Conservation (phyloP, 2,888 invertebrate genomes). For the Pyrrhosoma nymphula region DNA sequence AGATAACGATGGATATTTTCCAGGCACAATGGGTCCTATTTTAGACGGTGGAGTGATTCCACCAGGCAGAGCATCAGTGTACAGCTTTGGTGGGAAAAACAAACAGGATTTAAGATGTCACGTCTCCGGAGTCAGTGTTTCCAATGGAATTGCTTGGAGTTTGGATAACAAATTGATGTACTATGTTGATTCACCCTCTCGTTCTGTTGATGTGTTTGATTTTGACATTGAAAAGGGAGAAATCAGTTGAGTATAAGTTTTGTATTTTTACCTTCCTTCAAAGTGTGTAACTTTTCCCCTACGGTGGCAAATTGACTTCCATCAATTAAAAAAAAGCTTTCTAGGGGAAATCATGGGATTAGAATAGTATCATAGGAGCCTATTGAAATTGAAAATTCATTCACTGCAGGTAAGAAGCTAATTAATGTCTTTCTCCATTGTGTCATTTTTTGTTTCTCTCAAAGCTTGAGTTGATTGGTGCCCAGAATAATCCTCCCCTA, state of each 20-base stretch:
- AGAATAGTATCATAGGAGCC: too few species aligned
- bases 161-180: conserved; percentile 33
- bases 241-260: conserved; percentile 48
- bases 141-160: conserved; percentile 55
- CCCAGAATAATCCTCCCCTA: too few species aligned
- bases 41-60: conserved; percentile 11
- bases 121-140: conserved; percentile 33
- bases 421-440: too few species aligned
- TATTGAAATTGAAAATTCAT: too few species aligned
- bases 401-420: too few species aligned
- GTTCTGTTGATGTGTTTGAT: conserved; percentile 52
- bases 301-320: too few species aligned
- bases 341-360: too few species aligned
- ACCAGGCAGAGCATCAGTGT: conserved; percentile 26
- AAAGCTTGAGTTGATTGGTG: too few species aligned
- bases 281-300: too few species aligned
- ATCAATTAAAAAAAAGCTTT: too few species aligned
- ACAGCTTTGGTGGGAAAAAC: conserved; percentile 37
- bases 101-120: conserved; percentile 7
- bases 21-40: conserved; percentile 58
- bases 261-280: not conserved
- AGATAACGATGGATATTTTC: not conserved
- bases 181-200: conserved; percentile 38
- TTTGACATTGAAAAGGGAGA: conserved; percentile 40
- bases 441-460: too few species aligned